Evolutionary conservation across 2,113 vertebrate genomes (phyloP), one percentile per base, ranked within the genome.

Genomic region (Callospermophilus lateralis): DNA sequence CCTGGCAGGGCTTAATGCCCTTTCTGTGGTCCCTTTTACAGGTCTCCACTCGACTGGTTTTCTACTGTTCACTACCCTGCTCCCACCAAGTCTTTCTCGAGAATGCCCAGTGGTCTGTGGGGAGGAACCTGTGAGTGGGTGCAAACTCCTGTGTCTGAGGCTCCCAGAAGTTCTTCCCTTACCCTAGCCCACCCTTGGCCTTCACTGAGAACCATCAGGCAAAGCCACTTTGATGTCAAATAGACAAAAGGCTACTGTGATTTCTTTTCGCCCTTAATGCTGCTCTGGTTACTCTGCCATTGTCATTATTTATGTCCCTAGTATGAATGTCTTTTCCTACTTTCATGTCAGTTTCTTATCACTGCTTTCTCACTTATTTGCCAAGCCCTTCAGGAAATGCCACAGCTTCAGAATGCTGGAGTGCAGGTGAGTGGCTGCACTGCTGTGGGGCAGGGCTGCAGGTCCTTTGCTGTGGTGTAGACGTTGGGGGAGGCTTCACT

Each of bases 391-490:
- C 1, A 37, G 94, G 88, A 53, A 80, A 26, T 22, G n/a, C 55
- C 30, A 6, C 24, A 8, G 76, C 72, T 90, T 48, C 51, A 13
- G 19, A 32, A 26, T 48, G 37, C 73, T n/a, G 30, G 58, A 26
- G 51, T 80, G 51, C 42, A 61, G 86, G 68, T 68, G 53, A 83
- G 73, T 20, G 55, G 34, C 91, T 26, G 24, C 0, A 8, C 39
- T 9, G 8, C 26, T 8, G 0, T 5, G 7, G 20, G 61, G 32
- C 0, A 0, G n/a, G 70, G 63, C 84, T 48, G 2, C 28, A 19
- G 70, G 68, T 58, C 42, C 65, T 34, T 19, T 15, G 73, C 72
- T 65, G 81, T 39, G 48, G 24, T 67, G 76, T 77, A 22, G 30
- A 55, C 24, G 7, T 30, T 10, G 53, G 51, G 51, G 58, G 70